Conservation (phyloP, 2,113 vertebrate species). For the Columba janthina region DNA sequence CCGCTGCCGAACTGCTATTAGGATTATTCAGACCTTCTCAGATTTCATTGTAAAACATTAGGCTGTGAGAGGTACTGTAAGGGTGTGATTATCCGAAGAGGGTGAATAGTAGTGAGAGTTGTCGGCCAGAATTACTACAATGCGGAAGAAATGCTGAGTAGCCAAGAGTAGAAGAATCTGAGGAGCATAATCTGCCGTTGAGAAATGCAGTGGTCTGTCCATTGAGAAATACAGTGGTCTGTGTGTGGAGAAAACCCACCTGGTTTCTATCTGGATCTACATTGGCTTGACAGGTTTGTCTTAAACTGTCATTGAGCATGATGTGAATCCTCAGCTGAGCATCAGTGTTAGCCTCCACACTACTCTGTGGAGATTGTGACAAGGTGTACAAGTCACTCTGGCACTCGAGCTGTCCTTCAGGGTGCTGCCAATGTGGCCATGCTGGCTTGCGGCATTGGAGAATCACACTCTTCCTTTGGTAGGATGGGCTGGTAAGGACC, state of each 20-base stretch:
- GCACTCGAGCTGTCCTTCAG: accelerated
- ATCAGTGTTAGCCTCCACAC: not conserved
- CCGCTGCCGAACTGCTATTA: slow-evolving; percentile 26
- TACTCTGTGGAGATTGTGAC: not conserved
- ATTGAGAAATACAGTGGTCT: not conserved
- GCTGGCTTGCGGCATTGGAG: accelerated
- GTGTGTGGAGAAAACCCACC: not conserved
- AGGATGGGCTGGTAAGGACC: not conserved
- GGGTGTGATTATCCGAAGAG: slow-evolving; percentile 64
- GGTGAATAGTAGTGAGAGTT: slow-evolving; percentile 5
- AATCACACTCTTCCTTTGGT: accelerated
- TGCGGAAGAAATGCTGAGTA: not conserved
- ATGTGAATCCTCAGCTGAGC: accelerated
- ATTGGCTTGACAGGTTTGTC: not conserved
- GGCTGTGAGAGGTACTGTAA: slow-evolving; percentile 52
- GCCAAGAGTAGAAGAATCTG: not conserved
- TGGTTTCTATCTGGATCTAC: not conserved
- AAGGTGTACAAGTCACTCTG: accelerated
- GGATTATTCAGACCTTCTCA: slow-evolving; percentile 60
- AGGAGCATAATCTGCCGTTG: not conserved
- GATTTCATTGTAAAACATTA: slow-evolving; percentile 56
- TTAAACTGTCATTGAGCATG: accelerated
- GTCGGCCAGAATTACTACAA: not conserved
- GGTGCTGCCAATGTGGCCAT: accelerated
- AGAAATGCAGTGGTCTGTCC: not conserved